Base-by-base conservation (phyloP, 2,797 vertebrate genomes). In the Capromys pilorides region DNA sequence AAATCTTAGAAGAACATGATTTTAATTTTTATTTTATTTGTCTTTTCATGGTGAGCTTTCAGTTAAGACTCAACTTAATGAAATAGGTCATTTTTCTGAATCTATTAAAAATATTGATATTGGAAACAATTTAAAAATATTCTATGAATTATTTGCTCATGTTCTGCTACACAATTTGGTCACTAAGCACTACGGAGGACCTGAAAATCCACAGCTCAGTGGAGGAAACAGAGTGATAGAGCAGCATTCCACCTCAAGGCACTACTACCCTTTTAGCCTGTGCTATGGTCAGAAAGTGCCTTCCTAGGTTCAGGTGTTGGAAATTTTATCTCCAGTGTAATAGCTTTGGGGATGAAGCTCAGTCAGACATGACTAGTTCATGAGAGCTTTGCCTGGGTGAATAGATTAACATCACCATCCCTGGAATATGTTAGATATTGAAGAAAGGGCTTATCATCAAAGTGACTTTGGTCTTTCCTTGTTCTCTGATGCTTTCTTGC, bases 21-120 rank as follows among this genome's bases (percentile, higher is more conserved):
- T 86, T 21, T 80, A 59, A 33, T 86, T 93, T 88, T 96, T 59
- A 78, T 94, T 92, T 94, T 57, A 84, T 92, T 85, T 83, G 57
- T 92, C 3, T 81, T 78, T 88, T 51, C 41, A 82, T 2, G n/a
- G 91, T 33, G 14, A 61, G 19, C 59, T 91, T 88, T 64, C 4
- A 33, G 49, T 54, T 54, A 88, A 41, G 45, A 81, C 78, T 95
- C 73, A 73, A 9, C 28, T 31, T 77, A 45, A 14, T 51, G 61
- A 84, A 94, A 62, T 21, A 88, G 62, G 6, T 95, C 19, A 54
- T 86, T 90, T 91, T 28, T 39, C 79, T 78, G 83, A 51, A 75
- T 90, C 49, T 86, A 6, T 22, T 79, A 59, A 22, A 22, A 64
- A 39, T 28, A 18, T 16, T 54, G 41, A 9, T 64, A 77, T 36